A percentile compares a stretch with the other conserved stretches of the same genome.
Conservation (phyloP, 1,140 invertebrate genomes). For the Oreohelix idahoensis region DNA sequence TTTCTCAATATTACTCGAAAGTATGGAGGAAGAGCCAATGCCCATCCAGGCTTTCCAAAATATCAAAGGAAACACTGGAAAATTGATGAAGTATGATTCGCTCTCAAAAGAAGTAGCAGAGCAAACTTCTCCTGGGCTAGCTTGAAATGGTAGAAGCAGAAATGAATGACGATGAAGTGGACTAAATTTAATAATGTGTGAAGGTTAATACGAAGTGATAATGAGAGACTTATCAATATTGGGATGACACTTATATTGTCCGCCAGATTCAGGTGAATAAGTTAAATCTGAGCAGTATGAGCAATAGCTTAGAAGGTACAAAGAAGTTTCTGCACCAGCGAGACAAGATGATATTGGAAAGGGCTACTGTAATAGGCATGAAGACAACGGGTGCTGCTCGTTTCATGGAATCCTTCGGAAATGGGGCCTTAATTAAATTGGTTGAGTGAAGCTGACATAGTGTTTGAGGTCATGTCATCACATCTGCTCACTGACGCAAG, state of each 20-base stretch:
- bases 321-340: slow-evolving; percentile 57
- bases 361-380: slow-evolving; percentile 69
- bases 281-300: slow-evolving; percentile 41
- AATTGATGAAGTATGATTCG: not conserved
- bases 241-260: slow-evolving; percentile 60
- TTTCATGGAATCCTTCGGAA: slow-evolving; percentile 55
- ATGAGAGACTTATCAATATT: slow-evolving; percentile 71
- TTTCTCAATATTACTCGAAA: slow-evolving; percentile 39
- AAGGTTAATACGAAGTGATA: slow-evolving; percentile 54
- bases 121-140: slow-evolving; percentile 13
- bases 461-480: slow-evolving; percentile 63
- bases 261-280: slow-evolving; percentile 40
- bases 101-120: slow-evolving; percentile 16
- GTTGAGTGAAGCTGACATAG: slow-evolving; percentile 74
- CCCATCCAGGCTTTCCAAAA: slow-evolving; percentile 6
- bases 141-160: slow-evolving; percentile 40
- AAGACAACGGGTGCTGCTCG: slow-evolving; percentile 70
- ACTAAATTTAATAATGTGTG: slow-evolving; percentile 56
- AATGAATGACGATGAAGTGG: slow-evolving; percentile 51
- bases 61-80: slow-evolving; percentile 23
- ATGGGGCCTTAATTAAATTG: slow-evolving; percentile 64
- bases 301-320: slow-evolving; percentile 42
- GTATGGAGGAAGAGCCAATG: slow-evolving; percentile 33
- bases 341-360: slow-evolving; percentile 63
- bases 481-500: slow-evolving; percentile 76